Evolutionary conservation across 1,140 invertebrate genomes (phyloP).

Genomic region (Macrotrachela quadricornifera): DNA sequence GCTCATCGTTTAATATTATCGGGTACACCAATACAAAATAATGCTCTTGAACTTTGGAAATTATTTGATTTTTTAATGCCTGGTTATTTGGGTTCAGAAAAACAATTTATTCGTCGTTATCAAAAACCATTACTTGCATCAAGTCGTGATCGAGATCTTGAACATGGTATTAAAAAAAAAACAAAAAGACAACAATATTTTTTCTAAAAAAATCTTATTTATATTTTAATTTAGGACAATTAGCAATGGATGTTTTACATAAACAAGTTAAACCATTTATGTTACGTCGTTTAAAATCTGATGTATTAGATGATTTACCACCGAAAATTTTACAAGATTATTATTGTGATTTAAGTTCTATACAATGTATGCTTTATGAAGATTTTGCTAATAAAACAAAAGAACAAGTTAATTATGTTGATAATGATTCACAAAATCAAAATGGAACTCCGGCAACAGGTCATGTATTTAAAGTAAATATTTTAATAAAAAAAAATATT

Average conservation of each 20-base stretch:
- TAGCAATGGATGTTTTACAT: slow-evolving; percentile 85
- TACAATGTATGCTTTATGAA: slow-evolving; percentile 49
- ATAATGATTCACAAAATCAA: background rate
- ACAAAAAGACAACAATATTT: slow-evolving; percentile 3
- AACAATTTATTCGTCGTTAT: slow-evolving; percentile 53
- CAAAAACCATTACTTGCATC: background rate
- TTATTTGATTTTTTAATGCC: slow-evolving; percentile 96
- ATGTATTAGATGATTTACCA: slow-evolving; percentile 83
- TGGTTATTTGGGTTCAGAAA: slow-evolving; percentile 82
- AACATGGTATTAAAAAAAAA: background rate
- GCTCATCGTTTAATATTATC: slow-evolving; percentile 80
- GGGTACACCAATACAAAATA: slow-evolving; percentile 90
- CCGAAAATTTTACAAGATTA: slow-evolving; percentile 97
- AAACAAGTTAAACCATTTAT: slow-evolving; percentile 82
- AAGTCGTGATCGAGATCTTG: background rate
- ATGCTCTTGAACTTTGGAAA: slow-evolving; percentile 94
- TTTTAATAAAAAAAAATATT: too few species aligned
- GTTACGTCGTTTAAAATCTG: slow-evolving; percentile 78
- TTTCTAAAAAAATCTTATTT: too few species aligned
- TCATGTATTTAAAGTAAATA: background rate
- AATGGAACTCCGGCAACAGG: background rate
- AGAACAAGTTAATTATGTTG: background rate
- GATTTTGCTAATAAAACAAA: slow-evolving; percentile 51
- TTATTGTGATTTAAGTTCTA: slow-evolving; percentile 74
- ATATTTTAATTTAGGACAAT: slow-evolving; percentile 40